A percentile compares a stretch with the other conserved stretches of the same genome.
Conservation (phyloP, 2,888 invertebrate genomes). For the Cyclophora albipunctata region DNA sequence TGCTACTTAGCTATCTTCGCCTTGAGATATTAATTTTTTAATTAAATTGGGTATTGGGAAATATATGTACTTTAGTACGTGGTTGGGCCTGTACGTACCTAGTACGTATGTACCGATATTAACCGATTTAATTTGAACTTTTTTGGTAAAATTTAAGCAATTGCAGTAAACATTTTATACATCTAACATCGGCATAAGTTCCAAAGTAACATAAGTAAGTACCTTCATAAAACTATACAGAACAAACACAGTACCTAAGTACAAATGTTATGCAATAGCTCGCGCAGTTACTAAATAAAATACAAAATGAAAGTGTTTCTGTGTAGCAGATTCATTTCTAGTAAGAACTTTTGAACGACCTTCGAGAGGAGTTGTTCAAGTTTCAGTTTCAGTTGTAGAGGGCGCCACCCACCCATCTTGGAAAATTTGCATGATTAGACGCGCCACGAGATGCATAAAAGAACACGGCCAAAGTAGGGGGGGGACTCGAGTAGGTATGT, state of each 20-base stretch:
- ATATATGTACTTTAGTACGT: no score
- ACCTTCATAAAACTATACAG: neutral
- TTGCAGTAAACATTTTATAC: neutral
- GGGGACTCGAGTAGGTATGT: conserved; percentile 19
- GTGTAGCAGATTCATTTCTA: conserved; percentile 61
- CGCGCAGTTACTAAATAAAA: conserved; percentile 19
- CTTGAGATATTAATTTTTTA: neutral
- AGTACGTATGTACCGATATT: no score
- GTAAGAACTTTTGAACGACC: conserved; percentile 69
- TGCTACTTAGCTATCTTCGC: neutral
- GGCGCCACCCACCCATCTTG: conserved; percentile 51
- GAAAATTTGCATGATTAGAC: conserved; percentile 69
- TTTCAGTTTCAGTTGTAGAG: conserved; percentile 61
- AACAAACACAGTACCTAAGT: no score
- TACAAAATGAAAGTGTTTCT: conserved; percentile 63
- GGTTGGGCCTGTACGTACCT: no score
- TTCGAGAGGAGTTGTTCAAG: conserved; percentile 58
- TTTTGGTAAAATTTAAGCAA: neutral
- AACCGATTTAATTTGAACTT: neutral
- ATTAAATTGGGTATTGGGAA: no score
- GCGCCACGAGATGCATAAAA: conserved; percentile 49
- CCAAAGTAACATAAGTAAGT: no score
- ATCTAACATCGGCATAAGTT: no score
- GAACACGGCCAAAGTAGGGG: conserved; percentile 28
- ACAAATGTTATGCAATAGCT: no score